A percentile compares a stretch with the other conserved stretches of the same genome.
Conservation (phyloP, 2,888 invertebrate genomes). For the Cacoxenus indagator region DNA sequence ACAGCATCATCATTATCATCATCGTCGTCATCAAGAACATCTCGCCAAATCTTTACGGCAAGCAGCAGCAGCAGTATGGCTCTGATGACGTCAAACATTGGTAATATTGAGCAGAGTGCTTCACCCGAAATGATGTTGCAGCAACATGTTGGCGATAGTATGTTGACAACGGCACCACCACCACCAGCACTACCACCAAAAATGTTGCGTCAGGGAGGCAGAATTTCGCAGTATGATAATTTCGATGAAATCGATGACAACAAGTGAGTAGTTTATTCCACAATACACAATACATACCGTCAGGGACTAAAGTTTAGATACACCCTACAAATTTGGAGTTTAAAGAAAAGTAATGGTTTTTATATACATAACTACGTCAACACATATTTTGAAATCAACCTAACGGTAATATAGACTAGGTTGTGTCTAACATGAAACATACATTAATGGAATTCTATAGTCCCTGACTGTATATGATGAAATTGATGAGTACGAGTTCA, state of each 20-base stretch:
- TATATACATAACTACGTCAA: too few species aligned
- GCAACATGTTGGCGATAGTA: background rate
- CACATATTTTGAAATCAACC: too few species aligned
- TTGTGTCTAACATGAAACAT: too few species aligned
- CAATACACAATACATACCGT: background rate
- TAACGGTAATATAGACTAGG: too few species aligned
- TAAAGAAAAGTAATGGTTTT: too few species aligned
- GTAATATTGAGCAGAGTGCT: background rate
- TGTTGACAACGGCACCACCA: constrained; percentile 21
- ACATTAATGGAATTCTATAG: too few species aligned
- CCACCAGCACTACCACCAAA: constrained; percentile 78
- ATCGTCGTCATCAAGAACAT: constrained; percentile 22
- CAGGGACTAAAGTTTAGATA: too few species aligned
- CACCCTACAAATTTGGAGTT: too few species aligned
- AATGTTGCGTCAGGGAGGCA: constrained; percentile 56
- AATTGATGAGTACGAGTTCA: background rate
- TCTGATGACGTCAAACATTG: background rate
- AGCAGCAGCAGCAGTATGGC: background rate
- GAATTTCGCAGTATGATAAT: constrained; percentile 80
- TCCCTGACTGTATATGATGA: background rate
- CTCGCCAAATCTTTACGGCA: background rate
- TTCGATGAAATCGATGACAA: constrained; percentile 74
- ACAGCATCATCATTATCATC: constrained; percentile 28
- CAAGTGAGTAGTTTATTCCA: constrained; percentile 53
- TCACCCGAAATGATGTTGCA: background rate